Percentiles rank a stretch among this genome's conserved stretches.
Conservation (phyloP, 2,888 invertebrate species). For the Terebella lapidaria region DNA sequence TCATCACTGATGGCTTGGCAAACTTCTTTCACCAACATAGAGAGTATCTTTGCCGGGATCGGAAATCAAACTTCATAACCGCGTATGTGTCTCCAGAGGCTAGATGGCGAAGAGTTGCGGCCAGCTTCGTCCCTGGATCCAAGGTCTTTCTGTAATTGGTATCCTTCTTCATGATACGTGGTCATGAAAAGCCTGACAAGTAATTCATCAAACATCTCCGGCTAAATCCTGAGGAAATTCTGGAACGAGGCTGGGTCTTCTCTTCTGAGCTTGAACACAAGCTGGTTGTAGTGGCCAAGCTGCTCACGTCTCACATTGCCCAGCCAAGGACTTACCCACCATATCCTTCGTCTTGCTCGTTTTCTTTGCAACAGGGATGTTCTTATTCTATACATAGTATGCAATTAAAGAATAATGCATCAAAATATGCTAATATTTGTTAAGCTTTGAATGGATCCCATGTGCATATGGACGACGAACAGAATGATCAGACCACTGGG, state of each 20-base stretch:
- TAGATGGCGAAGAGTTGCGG: background rate
- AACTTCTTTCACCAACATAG: background rate
- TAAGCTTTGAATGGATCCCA: no score
- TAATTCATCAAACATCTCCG: background rate
- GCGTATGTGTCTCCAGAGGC: background rate
- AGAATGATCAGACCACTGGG: no score
- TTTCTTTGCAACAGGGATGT: no score
- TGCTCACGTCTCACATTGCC: background rate
- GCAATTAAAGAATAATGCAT: no score
- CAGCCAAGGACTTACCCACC: background rate
- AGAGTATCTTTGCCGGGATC: background rate
- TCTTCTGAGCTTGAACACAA: background rate
- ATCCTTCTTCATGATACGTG: background rate
- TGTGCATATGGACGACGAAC: no score
- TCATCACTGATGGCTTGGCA: background rate
- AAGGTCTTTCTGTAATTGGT: background rate
- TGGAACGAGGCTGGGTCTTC: background rate
- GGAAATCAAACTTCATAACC: background rate
- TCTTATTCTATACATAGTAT: no score
- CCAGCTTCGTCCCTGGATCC: background rate
- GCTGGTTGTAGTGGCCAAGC: background rate
- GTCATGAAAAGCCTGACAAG: background rate
- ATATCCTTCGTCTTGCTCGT: background rate
- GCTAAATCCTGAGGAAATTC: background rate
- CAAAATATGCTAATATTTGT: no score